phyloP scores from a whole-genome alignment of 2,888 invertebrate species.

The Dasypolia templi region DNA sequence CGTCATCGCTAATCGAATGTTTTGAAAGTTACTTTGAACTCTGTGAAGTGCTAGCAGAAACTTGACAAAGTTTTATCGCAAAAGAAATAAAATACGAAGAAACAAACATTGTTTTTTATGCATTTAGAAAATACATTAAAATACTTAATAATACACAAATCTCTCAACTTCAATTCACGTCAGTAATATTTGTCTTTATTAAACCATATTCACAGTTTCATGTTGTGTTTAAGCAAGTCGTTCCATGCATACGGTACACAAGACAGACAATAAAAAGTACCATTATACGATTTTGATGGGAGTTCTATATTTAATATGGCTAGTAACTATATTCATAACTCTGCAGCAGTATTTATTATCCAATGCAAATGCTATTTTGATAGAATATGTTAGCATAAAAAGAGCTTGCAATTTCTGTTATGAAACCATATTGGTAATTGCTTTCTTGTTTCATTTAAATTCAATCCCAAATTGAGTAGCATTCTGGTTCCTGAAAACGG shows the following conservation, averaged over 20 bases:
- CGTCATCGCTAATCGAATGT: too few species aligned
- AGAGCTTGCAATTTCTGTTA: not conserved
- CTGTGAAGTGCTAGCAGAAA: too few species aligned
- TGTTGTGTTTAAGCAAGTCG: slow-evolving; percentile 45
- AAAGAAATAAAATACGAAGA: too few species aligned
- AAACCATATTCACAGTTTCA: slow-evolving; percentile 40
- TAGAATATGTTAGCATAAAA: too few species aligned
- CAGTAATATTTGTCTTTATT: slow-evolving; percentile 24
- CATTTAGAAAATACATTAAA: too few species aligned
- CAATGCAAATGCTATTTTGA: not conserved
- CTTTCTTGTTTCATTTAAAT: not conserved
- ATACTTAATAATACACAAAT: not conserved
- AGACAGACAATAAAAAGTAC: slow-evolving; percentile 41
- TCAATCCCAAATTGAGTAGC: not conserved
- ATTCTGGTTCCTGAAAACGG: not conserved
- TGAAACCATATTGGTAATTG: not conserved
- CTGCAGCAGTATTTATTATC: slow-evolving; percentile 1
- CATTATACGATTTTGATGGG: slow-evolving; percentile 38
- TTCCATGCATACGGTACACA: slow-evolving; percentile 39
- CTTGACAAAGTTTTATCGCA: too few species aligned
- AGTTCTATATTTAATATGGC: slow-evolving; percentile 33
- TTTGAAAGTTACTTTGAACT: too few species aligned
- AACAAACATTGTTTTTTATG: too few species aligned
- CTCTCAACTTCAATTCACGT: not conserved
- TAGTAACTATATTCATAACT: slow-evolving; percentile 30